These are phyloP conservation scores for Drosophila colorata DNA, from an alignment of 2,888 invertebrate genomes.

Conservation along the genomic window DNA sequence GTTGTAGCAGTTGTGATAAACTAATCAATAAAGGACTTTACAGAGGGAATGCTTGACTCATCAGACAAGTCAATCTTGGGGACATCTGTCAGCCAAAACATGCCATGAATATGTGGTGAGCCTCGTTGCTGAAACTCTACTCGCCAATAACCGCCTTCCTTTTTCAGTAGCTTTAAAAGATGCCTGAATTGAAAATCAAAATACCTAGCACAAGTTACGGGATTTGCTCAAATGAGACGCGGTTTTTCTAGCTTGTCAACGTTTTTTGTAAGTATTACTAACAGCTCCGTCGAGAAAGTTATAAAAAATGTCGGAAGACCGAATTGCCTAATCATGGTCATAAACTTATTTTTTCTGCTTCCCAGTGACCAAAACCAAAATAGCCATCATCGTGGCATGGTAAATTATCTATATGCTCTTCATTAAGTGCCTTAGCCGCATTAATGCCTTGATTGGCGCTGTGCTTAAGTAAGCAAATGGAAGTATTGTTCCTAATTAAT, in stretches of 20 bases:
- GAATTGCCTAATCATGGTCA: not conserved
- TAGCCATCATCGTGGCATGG: not conserved
- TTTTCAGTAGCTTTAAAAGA: not conserved
- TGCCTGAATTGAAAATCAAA: not conserved
- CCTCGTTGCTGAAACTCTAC: too few relatives aligned
- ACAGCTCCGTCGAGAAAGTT: too few relatives aligned
- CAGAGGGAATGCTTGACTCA: too few relatives aligned
- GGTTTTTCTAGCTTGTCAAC: not conserved
- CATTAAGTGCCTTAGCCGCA: too few relatives aligned
- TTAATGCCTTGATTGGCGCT: too few relatives aligned
- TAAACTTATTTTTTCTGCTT: not conserved
- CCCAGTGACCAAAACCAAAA: not conserved
- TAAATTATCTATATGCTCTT: not conserved
- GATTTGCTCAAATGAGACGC: not conserved
- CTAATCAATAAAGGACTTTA: constrained; percentile 8
- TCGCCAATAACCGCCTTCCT: not conserved
- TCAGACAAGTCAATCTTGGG: too few relatives aligned
- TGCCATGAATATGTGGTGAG: too few relatives aligned
- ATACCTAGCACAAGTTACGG: not conserved
- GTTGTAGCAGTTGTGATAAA: constrained; percentile 10
- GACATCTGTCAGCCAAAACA: too few relatives aligned
- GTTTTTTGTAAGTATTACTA: too few relatives aligned
- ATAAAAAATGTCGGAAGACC: not conserved
- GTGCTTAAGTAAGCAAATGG: not conserved
- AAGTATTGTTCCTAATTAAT: not conserved